These are phyloP conservation scores for Zaprionus lineosus DNA, from an alignment of 2,888 invertebrate genomes.

Conservation along the genomic window DNA sequence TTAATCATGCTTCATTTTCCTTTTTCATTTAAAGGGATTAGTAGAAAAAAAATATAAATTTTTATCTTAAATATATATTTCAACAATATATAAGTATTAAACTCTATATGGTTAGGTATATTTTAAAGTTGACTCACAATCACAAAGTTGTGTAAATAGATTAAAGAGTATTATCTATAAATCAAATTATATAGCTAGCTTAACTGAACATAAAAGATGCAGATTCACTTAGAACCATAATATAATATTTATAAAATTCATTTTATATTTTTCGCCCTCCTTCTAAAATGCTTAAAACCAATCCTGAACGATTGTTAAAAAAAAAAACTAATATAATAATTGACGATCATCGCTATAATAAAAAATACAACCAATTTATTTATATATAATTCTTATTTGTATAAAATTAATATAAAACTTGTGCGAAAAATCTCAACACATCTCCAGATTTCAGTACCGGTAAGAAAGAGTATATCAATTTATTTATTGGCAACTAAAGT, in stretches of 20 bases:
- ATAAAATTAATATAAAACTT: slow-evolving; percentile 20
- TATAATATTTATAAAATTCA: slow-evolving; percentile 61
- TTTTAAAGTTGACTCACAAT: too few relatives aligned
- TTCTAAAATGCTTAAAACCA: slow-evolving; percentile 62
- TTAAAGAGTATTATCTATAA: slow-evolving; percentile 44
- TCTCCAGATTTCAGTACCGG: slow-evolving; percentile 80
- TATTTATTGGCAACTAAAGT: slow-evolving; percentile 66
- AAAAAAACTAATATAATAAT: slow-evolving; percentile 44
- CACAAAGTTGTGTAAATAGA: too few relatives aligned
- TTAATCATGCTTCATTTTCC: too few relatives aligned
- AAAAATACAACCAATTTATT: slow-evolving; percentile 15
- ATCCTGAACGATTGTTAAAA: slow-evolving; percentile 61
- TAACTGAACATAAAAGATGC: slow-evolving; percentile 16
- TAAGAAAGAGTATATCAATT: slow-evolving; percentile 73
- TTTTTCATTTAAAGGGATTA: too few relatives aligned
- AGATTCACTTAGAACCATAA: slow-evolving; percentile 44
- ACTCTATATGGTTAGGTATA: too few relatives aligned
- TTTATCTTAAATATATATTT: too few relatives aligned
- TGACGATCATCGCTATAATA: slow-evolving; percentile 33
- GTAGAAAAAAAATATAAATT: too few relatives aligned
- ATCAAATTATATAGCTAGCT: too few relatives aligned
- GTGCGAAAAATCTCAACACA: slow-evolving; percentile 56
- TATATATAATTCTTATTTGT: slow-evolving; percentile 13
- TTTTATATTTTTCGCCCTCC: slow-evolving; percentile 68
- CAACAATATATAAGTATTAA: too few relatives aligned